phyloP scores from a whole-genome alignment of 1,140 invertebrate genomes.

The Sminthurides bifidus region DNA sequence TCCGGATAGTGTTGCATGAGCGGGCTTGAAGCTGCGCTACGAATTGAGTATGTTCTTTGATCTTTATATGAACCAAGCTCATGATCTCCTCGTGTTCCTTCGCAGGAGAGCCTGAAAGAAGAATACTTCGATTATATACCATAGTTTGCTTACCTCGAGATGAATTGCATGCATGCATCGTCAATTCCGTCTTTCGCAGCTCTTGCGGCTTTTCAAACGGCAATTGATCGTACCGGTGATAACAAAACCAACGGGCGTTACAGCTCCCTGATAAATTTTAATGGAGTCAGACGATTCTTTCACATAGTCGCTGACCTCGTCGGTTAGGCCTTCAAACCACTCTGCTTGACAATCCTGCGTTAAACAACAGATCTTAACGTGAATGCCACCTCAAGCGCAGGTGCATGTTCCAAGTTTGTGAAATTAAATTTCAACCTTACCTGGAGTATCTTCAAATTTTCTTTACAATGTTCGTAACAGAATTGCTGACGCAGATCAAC shows the following conservation, averaged over 20 bases:
- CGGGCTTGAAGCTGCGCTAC: conserved; percentile 8
- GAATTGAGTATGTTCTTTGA: neutral
- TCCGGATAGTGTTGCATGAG: conserved; percentile 13
- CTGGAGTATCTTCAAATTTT: too few species aligned
- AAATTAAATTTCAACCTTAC: too few species aligned
- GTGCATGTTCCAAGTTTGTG: too few species aligned
- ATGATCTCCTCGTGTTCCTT: conserved; percentile 16
- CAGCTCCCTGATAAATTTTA: neutral
- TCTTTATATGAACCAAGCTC: neutral
- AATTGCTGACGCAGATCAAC: too few species aligned
- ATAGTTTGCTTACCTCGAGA: neutral
- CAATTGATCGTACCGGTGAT: conserved; percentile 9
- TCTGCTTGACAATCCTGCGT: neutral
- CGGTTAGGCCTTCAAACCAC: neutral
- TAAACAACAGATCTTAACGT: neutral
- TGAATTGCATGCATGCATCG: neutral
- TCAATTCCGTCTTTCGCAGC: neutral
- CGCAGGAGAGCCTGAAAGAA: conserved; percentile 7
- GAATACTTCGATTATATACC: neutral
- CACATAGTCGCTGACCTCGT: neutral
- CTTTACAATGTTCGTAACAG: too few species aligned
- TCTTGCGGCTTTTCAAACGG: neutral
- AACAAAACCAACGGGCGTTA: conserved; percentile 13
- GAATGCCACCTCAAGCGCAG: too few species aligned
- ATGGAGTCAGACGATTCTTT: neutral